These are phyloP conservation scores for Venusia cambrica DNA, from an alignment of 2,888 invertebrate genomes.

Conservation along the genomic window DNA sequence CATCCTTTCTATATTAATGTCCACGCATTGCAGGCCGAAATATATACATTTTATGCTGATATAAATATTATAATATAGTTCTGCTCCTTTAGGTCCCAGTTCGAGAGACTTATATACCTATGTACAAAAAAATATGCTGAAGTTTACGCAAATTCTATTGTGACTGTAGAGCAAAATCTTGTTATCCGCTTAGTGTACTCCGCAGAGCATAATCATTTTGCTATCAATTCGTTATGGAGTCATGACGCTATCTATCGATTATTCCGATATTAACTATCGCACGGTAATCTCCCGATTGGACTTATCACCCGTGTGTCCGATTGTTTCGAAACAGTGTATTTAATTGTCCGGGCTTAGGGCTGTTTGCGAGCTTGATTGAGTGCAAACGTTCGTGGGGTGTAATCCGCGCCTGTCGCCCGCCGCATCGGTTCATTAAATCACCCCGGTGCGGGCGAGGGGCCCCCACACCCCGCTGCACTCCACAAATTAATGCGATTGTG, in stretches of 20 bases:
- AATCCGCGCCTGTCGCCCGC: conserved; percentile 74
- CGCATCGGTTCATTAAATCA: conserved; percentile 77
- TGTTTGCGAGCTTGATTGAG: conserved; percentile 79
- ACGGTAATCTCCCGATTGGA: conserved; percentile 58
- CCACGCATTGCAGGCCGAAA: no score
- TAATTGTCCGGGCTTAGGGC: conserved; percentile 74
- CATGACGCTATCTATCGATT: conserved; percentile 28
- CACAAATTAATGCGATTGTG: conserved; percentile 76
- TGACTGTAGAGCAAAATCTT: no score
- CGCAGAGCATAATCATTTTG: neutral
- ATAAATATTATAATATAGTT: no score
- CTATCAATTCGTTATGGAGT: conserved; percentile 14
- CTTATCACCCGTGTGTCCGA: conserved; percentile 67
- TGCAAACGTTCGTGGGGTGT: conserved; percentile 75
- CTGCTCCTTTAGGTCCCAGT: no score
- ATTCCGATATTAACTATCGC: conserved; percentile 44
- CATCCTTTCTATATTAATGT: no score
- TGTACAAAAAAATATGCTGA: no score
- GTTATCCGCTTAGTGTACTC: conserved; percentile 5
- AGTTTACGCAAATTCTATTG: no score
- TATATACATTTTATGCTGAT: no score
- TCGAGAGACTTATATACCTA: no score
- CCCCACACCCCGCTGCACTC: conserved; percentile 54
- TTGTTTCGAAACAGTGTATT: conserved; percentile 73
- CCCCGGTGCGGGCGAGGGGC: conserved; percentile 39